phyloP scores from a whole-genome alignment of 2,888 invertebrate species.

The Ctenicera cuprea region DNA sequence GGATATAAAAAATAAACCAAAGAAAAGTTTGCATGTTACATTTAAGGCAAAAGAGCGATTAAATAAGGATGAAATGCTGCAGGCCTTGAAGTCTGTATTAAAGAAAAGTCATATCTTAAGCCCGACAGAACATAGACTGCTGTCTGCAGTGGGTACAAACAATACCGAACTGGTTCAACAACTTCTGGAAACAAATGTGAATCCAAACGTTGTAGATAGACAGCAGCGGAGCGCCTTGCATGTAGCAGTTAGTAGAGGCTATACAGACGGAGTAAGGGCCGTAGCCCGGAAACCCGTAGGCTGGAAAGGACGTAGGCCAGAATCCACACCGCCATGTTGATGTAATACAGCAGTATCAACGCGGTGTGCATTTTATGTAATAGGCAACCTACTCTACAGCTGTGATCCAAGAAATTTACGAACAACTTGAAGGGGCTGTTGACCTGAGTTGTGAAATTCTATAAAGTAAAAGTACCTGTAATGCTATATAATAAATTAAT shows the following conservation, averaged over 20 bases:
- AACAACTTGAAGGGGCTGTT: too few relatives aligned
- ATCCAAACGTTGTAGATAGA: slow-evolving; percentile 87
- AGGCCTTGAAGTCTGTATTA: slow-evolving; percentile 45
- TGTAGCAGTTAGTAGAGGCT: slow-evolving; percentile 90
- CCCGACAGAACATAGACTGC: slow-evolving; percentile 74
- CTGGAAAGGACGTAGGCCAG: too few relatives aligned
- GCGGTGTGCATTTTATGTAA: too few relatives aligned
- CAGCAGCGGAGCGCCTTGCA: slow-evolving; percentile 90
- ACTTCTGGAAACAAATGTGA: slow-evolving; percentile 81
- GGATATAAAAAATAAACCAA: slow-evolving; percentile 60
- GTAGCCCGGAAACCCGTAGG: too few relatives aligned
- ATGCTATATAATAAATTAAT: too few relatives aligned
- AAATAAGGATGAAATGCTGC: slow-evolving; percentile 42
- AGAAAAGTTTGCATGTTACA: slow-evolving; percentile 59
- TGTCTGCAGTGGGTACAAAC: slow-evolving; percentile 85
- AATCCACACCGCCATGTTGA: too few relatives aligned
- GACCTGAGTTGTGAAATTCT: too few relatives aligned
- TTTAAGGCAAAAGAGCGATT: slow-evolving; percentile 65
- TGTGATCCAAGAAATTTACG: too few relatives aligned
- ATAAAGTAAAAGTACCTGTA: too few relatives aligned
- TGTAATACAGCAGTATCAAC: too few relatives aligned
- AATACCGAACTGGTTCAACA: slow-evolving; percentile 82
- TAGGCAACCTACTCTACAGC: too few relatives aligned
- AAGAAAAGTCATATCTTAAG: slow-evolving; percentile 51
- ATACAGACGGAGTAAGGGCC: too few relatives aligned